Evolutionary conservation across 2,888 invertebrate species (phyloP).

Genomic region (Troides oblongomaculatus): DNA sequence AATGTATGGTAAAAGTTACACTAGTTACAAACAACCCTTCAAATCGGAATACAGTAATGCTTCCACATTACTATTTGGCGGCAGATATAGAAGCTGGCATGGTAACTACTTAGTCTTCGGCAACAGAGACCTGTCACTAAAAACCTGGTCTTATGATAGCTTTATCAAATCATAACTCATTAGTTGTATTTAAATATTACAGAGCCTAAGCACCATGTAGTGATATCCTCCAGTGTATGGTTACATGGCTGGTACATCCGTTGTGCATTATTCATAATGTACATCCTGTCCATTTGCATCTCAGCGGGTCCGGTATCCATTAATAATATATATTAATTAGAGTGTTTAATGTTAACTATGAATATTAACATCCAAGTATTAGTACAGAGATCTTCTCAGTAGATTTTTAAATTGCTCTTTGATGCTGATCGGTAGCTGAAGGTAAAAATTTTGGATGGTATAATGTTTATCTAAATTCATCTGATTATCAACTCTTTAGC

Average conservation of each 20-base stretch:
- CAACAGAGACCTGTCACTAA: no score
- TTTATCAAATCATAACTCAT: no score
- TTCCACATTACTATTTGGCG: no score
- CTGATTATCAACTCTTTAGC: no score
- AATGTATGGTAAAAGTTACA: no score
- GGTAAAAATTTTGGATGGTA: no score
- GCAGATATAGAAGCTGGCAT: no score
- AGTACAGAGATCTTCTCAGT: background rate
- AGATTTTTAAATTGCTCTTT: background rate
- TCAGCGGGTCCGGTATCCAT: conserved; percentile 4
- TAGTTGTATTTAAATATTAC: background rate
- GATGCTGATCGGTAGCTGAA: background rate
- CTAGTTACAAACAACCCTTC: no score
- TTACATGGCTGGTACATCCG: conserved; percentile 18
- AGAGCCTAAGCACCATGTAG: background rate
- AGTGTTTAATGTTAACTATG: background rate
- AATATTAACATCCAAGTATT: background rate
- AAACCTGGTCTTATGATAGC: no score
- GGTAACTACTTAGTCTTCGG: no score
- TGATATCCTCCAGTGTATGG: conserved; percentile 8
- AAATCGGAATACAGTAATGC: no score
- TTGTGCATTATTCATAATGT: conserved; percentile 20
- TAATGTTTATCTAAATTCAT: no score
- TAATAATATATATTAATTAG: conserved; percentile 13
- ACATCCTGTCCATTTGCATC: conserved; percentile 21